These are phyloP conservation scores for Spialia ferax DNA, from an alignment of 2,888 invertebrate species.

Conservation along the genomic window DNA sequence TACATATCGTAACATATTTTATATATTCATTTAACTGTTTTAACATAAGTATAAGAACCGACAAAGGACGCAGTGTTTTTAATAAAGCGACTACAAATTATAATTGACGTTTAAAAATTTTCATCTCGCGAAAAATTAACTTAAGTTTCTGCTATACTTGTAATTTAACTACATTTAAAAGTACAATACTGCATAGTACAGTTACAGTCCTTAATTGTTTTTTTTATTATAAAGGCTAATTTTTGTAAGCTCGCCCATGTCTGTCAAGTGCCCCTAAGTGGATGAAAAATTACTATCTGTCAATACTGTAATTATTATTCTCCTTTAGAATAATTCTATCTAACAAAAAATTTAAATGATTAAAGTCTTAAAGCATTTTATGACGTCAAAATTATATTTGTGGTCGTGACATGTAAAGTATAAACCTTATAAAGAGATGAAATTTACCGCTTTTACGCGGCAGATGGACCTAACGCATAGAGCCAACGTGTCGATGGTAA, in stretches of 20 bases:
- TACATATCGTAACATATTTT: neutral
- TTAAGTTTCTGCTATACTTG: neutral
- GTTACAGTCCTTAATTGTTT: too few species aligned
- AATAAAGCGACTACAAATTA: slow-evolving; percentile 45
- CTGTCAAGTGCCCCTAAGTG: too few species aligned
- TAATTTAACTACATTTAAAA: neutral
- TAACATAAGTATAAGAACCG: slow-evolving; percentile 41
- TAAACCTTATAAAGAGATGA: slow-evolving; percentile 55
- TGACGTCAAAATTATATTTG: slow-evolving; percentile 35
- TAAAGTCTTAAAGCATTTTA: neutral
- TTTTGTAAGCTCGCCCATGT: too few species aligned
- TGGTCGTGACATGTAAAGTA: slow-evolving; percentile 58
- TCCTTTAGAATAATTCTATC: too few species aligned
- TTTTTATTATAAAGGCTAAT: too few species aligned
- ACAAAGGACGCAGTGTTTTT: slow-evolving; percentile 43
- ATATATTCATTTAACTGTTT: neutral
- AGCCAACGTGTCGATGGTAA: slow-evolving; percentile 82
- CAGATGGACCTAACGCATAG: slow-evolving; percentile 86
- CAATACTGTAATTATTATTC: too few species aligned
- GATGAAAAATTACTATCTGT: too few species aligned
- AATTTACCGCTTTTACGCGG: slow-evolving; percentile 79
- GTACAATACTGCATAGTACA: too few species aligned
- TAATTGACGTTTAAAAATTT: slow-evolving; percentile 30
- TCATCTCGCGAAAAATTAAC: too few species aligned
- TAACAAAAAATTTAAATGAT: neutral